Base-by-base conservation (phyloP, 2,113 vertebrate genomes). In the Menidia beryllina region DNA sequence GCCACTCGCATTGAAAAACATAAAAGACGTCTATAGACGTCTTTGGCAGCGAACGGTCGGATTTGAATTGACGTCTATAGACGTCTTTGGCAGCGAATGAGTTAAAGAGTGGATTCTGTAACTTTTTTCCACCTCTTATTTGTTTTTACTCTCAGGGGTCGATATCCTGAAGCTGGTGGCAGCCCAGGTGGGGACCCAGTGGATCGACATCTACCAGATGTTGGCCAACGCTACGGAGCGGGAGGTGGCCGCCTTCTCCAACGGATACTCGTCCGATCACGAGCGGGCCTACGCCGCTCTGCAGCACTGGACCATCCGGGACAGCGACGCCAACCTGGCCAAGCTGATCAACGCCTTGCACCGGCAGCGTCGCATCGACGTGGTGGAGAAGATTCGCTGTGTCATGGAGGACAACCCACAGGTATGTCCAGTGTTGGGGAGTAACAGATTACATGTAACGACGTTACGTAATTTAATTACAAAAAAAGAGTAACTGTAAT, bases 261-360 rank as follows among this genome's bases (percentile, higher is more conserved):
- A 94, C 0, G 95, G 95, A 30, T 98, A 98, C 77, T 83, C 93
- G 0, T 95, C 95, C 0, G 97, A 99, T 83, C 96, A 95, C 0
- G 97, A 98, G 82, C 91, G 95, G 0, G 97, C 97, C 7, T 98
- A 98, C 0, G 97, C 97, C 0, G 96, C 97, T 0, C 88, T 99
- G 79, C 96, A 98, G 91, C 97, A 98, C 91, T 99, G 97, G 97
- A 98, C 96, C 77, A 94, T 98, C 82, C 93, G 96, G 0, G 97
- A 98, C 60, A 89, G 94, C 0, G 97, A 98, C 66, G 96, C 97
- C 89, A 98, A 96, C 90, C 94, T 99, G n/a, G 97, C 96, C 26
- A 97, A 97, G 86, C 90, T 99, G 52, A 98, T 98, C 88, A 96
- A 95, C 0, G 96, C 95, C 15, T 92, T 99, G 13, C 97, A 97